Base-by-base conservation (phyloP, 2,113 vertebrate genomes). In the Rissa tridactyla region DNA sequence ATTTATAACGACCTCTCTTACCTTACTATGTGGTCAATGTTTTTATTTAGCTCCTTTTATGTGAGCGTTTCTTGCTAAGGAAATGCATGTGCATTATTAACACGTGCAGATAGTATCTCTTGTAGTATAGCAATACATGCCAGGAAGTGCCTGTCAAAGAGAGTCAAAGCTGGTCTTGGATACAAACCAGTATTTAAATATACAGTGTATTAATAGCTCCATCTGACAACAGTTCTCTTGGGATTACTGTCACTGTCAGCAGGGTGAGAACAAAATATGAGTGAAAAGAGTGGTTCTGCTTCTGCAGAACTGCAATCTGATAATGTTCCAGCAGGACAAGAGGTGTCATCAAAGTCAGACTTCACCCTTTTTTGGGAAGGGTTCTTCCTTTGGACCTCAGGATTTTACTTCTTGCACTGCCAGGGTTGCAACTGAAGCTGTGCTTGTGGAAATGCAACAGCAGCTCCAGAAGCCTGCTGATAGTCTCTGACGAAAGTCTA, bases 181-280 rank as follows among this genome's bases (percentile, higher is more conserved):
- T 60, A 47, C 72, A 81, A 91, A 84, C 66, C 57, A 84, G 60
- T 79, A 32, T 84, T 92, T 89, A 93, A 94, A 93, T 94, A 62
- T 40, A 78, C 54, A 84, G 8, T 38, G 4, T 79, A 84, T 92
- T 93, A 93, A 93, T 96, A 94, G 61, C 66, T 73, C 44, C 51
- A 88, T 92, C 71, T 80, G 76, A 73, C 69, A 94, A 85, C 44
- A 80, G 26, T 82, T 86, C 54, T 92, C 44, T 76, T 87, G 75
- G 44, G 75, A 95, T 94, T 88, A 86, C 30, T 82, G 60, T 80
- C 91, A 88, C 55, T 82, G 80, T 66, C 90, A 95, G 55, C 55
- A 85, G 82, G 18, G 15, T 66, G 79, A 96, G 79, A 88, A 77
- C 16, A 75, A 91, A 94, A 80, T 60, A 78, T 2, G 46, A 83